Evolutionary conservation across 2,797 vertebrate species (phyloP).

Genomic region (Lophius americanus): DNA sequence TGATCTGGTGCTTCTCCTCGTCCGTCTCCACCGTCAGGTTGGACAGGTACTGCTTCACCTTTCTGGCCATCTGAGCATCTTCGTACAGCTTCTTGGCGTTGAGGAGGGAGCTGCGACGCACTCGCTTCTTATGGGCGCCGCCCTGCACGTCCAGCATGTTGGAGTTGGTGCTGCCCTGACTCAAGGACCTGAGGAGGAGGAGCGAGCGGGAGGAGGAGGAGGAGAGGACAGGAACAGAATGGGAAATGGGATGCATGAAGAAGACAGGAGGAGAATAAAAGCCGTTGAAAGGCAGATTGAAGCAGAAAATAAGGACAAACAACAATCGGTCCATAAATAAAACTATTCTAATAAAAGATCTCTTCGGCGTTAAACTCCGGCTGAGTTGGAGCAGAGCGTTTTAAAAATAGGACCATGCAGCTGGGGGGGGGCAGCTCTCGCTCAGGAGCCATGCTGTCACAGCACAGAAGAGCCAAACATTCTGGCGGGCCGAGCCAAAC

Average conservation of each 20-base stretch:
- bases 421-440: constrained; percentile 53
- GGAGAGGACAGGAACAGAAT: background rate
- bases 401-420: constrained; percentile 71
- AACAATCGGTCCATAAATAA: constrained; percentile 16
- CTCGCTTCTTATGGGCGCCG: constrained; percentile 92
- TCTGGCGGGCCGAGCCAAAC: constrained; percentile 69
- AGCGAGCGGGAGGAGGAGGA: background rate
- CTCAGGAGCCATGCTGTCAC: constrained; percentile 72
- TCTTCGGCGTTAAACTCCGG: constrained; percentile 24
- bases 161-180: constrained; percentile 97
- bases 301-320: constrained; percentile 24
- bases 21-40: constrained; percentile 91
- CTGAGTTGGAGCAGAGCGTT: constrained; percentile 54
- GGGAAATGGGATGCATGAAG: background rate
- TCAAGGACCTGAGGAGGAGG: constrained; percentile 85
- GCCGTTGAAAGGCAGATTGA: constrained; percentile 10
- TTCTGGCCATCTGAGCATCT: constrained; percentile 96
- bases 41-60: constrained; percentile 96
- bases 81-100: constrained; percentile 98
- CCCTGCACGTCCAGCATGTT: constrained; percentile 97
- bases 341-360: constrained; percentile 14
- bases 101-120: constrained; percentile 92
- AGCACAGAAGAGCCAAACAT: constrained; percentile 60
- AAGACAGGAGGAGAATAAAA: constrained; percentile 10
- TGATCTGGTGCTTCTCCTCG: constrained; percentile 91